Percentiles rank a stretch among this genome's conserved stretches.
Evolutionary conservation across 53 echinoderm and acorn worm genomes (phyloP).

Genomic region (Stichopus horrens): DNA sequence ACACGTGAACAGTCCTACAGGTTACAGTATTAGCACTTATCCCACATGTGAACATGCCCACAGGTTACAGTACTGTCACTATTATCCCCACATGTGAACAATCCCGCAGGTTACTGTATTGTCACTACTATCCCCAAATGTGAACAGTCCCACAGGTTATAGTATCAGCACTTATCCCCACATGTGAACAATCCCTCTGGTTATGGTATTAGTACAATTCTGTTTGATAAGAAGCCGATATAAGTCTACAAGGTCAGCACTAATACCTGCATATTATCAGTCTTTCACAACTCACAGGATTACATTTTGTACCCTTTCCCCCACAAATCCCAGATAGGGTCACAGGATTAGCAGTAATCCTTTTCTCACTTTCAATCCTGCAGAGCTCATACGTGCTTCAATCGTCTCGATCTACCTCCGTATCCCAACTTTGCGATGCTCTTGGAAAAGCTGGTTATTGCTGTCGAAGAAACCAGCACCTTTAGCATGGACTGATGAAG

Average conservation of each 20-base stretch:
- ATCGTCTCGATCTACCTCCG: slow-evolving; percentile 90
- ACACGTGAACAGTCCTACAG: too few relatives aligned
- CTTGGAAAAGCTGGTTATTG: slow-evolving; percentile 90
- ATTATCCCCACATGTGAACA: not conserved
- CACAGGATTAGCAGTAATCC: not conserved
- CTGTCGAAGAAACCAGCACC: slow-evolving; percentile 97
- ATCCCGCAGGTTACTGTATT: too few relatives aligned
- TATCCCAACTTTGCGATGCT: slow-evolving; percentile 94
- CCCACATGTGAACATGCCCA: not conserved
- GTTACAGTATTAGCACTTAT: too few relatives aligned
- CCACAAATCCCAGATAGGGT: not conserved
- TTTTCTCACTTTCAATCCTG: not conserved
- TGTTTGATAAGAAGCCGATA: not conserved
- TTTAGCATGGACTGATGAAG: slow-evolving; percentile 87
- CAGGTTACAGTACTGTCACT: too few relatives aligned
- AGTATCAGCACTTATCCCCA: too few relatives aligned
- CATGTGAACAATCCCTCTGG: too few relatives aligned
- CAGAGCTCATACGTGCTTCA: slow-evolving; percentile 99
- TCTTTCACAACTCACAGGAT: not conserved
- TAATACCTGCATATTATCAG: not conserved
- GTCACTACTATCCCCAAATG: too few relatives aligned
- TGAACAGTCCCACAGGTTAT: too few relatives aligned
- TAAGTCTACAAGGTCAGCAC: not conserved
- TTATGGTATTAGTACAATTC: not conserved
- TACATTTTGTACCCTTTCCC: not conserved